Evolutionary conservation across 2,888 invertebrate genomes (phyloP).

Genomic region (Oscheius sp.): DNA sequence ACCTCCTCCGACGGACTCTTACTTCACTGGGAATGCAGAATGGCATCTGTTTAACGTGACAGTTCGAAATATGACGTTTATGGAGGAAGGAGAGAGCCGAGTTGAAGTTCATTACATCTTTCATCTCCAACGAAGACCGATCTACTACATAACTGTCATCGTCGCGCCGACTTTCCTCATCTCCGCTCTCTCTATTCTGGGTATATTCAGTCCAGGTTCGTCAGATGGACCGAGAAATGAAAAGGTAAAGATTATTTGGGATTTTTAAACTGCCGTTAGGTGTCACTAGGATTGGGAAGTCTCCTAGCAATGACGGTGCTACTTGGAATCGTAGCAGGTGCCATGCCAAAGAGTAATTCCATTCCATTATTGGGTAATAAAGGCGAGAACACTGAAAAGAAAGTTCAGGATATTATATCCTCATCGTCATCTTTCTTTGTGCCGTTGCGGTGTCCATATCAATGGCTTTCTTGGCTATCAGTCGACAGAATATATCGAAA

Average conservation of each 20-base stretch:
- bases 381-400: no score
- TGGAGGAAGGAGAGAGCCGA: constrained; percentile 55
- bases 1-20: constrained; percentile 62
- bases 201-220: constrained; percentile 64
- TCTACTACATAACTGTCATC: constrained; percentile 66
- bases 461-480: constrained; percentile 62
- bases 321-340: constrained; percentile 64
- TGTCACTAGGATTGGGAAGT: constrained; percentile 61
- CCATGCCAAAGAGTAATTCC: constrained; percentile 66
- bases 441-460: constrained; percentile 63
- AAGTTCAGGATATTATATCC: constrained; percentile 58
- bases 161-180: constrained; percentile 66
- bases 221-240: constrained; percentile 64
- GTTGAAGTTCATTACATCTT: constrained; percentile 63
- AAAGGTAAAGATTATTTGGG: constrained; percentile 36
- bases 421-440: constrained; percentile 62
- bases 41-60: constrained; percentile 65
- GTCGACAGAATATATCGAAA: constrained; percentile 58
- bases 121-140: constrained; percentile 62
- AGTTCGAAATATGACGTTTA: constrained; percentile 61
- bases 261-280: no score
- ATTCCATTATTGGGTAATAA: constrained; percentile 60
- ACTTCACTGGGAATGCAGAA: constrained; percentile 67
- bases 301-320: constrained; percentile 63
- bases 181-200: constrained; percentile 62